Base-by-base conservation (phyloP, 92 coral and sea anemone genomes). In the Heteractis magnifica region DNA sequence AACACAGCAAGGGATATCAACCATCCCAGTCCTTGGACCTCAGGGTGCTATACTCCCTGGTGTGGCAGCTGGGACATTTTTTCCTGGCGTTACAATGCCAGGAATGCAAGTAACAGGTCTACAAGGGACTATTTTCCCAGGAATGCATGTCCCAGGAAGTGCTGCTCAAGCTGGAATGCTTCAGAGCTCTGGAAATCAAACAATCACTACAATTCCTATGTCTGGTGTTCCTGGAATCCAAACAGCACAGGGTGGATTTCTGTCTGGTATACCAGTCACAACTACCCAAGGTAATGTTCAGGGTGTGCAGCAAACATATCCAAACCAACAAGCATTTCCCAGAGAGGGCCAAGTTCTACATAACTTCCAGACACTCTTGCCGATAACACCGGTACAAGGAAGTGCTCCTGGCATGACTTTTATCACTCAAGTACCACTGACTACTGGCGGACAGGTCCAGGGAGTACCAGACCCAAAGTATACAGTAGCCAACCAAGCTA, bases 261-360 rank as follows among this genome's bases (percentile, higher is more conserved):
- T 91, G 82, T 85, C 98, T 88, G 94, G 94, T 48, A 88, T 90
- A 51, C 91, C 87, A 49, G 92, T 87, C 21, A 72, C 98, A 8
- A 86, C 83, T 44, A 87, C 94, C 19, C 89, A 89, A 70, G 91
- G 83, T 68, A 87, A 85, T 52, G 90, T 77, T 23, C 91, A 81
- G 49, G 87, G 87, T 4, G 88, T 94, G 5, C 88, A 88, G 81
- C 94, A 92, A 77, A 62, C 93, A 44, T 86, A 83, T 53, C 84
- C 91, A 51, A 82, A 80, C 73, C 89, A 87, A 78, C 86, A 89
- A 49, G 84, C 89, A 70, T 87, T 93, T 75, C 87, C 84, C 64
- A 91, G 90, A 53, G 98, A 93, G 56, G 98, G 98, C 1, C 98
- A 93, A 88, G 93, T 93, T 48, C 82, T 93, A 68, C 98, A 93